phyloP scores from a whole-genome alignment of 2,113 vertebrate species.

The Ameiurus melas region DNA sequence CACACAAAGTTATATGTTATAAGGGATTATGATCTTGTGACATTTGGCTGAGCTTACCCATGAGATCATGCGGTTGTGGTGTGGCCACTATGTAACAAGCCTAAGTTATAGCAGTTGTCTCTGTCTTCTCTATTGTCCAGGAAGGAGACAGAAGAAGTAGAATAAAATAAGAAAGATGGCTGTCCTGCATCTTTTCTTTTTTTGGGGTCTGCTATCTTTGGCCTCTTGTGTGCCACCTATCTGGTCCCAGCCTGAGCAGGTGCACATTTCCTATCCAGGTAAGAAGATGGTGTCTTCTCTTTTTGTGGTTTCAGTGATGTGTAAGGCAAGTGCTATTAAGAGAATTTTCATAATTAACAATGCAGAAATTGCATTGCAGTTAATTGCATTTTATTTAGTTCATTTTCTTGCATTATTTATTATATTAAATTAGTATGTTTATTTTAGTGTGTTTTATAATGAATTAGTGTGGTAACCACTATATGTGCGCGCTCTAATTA shows the following conservation, averaged over 20 bases:
- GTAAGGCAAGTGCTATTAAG: not conserved
- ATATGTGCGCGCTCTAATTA: not conserved
- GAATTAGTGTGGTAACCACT: not conserved
- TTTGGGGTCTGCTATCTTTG: slow-evolving; percentile 22
- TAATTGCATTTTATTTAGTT: not conserved
- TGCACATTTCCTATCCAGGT: slow-evolving; percentile 76
- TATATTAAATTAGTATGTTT: not conserved
- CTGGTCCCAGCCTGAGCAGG: slow-evolving; percentile 73
- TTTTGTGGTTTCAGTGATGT: not conserved
- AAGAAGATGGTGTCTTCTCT: slow-evolving; percentile 4
- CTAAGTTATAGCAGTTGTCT: not conserved
- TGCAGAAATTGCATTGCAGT: not conserved
- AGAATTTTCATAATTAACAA: not conserved
- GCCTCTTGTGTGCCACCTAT: slow-evolving; percentile 59
- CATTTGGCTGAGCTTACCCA: slow-evolving; percentile 1
- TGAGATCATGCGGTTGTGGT: slow-evolving; percentile 28
- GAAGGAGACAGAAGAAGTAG: not conserved
- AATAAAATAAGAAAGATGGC: slow-evolving; percentile 42
- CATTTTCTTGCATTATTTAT: not conserved
- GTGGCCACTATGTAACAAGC: not conserved
- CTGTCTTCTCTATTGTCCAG: not conserved
- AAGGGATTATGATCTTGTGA: slow-evolving; percentile 14
- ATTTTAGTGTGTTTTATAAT: not conserved
- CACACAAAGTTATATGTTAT: not conserved
- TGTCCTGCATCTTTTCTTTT: not conserved